Evolutionary conservation across 1,140 invertebrate genomes (phyloP), one percentile per base, ranked within the genome.

Genomic region (Leptinotarsa texana): DNA sequence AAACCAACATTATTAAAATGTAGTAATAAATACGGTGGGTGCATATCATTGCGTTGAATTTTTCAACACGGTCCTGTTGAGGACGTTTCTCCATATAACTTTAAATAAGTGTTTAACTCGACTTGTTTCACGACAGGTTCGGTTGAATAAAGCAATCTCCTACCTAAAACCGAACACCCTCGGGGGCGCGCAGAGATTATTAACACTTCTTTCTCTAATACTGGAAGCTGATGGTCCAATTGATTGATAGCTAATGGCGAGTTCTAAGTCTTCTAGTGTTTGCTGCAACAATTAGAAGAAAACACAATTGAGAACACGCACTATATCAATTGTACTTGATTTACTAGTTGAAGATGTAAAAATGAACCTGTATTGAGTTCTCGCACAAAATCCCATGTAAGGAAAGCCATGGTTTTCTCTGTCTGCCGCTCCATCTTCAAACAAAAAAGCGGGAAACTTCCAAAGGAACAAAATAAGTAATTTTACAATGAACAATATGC

Each of bases 71-170:
- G n/a, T 33, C 33, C 66, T 68, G 66, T 47, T 18, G 66, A 8
- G 33, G 66, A n/a, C 66, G 13, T 47, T 68, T 68, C 33, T 47
- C 24, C 11, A 49, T 47, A 47, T 42, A 68, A 42, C 66, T 33
- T 63, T 75, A 75, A 75, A 75, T 70, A 75, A 75, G 74, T 75
- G 74, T 75, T 75, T 75, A 75, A 72, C 68, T 74, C 69, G 63
- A 69, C 74, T 63, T 67, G 66, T 70, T 47, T 66, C 69, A 67
- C 69, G 69, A 67, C 66, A 57, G 63, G 62, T 65, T 66, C 22
- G 69, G 63, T 51, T 71, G 49, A 72, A 75, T 75, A 67, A 75
- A 75, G 74, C 74, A 75, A 75, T 75, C 74, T 75, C 51, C 48
- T 61, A 74, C 69, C 22, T 17, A 22, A 71, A 71, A 62, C 18